phyloP scores from a whole-genome alignment of 2,113 vertebrate species.

The Rhabdornis inornatus region DNA sequence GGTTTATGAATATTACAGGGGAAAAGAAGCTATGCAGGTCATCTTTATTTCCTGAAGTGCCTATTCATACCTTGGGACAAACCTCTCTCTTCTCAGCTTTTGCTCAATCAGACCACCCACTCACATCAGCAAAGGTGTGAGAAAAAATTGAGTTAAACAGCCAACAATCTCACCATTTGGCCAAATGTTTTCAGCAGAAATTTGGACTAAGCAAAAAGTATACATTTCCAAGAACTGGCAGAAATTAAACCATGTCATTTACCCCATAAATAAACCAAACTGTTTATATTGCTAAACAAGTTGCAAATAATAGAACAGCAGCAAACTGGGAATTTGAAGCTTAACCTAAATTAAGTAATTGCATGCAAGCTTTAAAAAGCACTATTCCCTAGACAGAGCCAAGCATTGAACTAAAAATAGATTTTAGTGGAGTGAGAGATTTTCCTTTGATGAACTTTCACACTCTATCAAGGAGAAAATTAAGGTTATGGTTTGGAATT shows the following conservation, averaged over 20 bases:
- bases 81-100: not conserved
- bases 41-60: not conserved
- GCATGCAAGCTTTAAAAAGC: conserved; percentile 47
- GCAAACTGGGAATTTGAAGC: conserved; percentile 45
- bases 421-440: conserved; percentile 4
- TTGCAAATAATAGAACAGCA: conserved; percentile 51
- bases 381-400: conserved; percentile 14
- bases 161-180: not conserved
- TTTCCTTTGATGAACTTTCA: conserved; percentile 28
- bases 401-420: conserved; percentile 42
- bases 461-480: not conserved
- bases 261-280: conserved; percentile 43
- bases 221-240: conserved; percentile 11
- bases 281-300: conserved; percentile 52
- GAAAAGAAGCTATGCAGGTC: not conserved
- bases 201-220: not conserved
- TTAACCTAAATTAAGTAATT: conserved; percentile 61
- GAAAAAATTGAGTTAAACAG: not conserved
- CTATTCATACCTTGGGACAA: conserved; percentile 6
- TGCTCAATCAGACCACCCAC: conserved; percentile 1
- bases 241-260: conserved; percentile 35
- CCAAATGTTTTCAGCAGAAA: not conserved
- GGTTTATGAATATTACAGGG: not conserved
- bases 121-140: not conserved
- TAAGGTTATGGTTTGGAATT: not conserved